Base-by-base conservation (phyloP, 1,140 invertebrate species). In the Drosophila mayri region DNA sequence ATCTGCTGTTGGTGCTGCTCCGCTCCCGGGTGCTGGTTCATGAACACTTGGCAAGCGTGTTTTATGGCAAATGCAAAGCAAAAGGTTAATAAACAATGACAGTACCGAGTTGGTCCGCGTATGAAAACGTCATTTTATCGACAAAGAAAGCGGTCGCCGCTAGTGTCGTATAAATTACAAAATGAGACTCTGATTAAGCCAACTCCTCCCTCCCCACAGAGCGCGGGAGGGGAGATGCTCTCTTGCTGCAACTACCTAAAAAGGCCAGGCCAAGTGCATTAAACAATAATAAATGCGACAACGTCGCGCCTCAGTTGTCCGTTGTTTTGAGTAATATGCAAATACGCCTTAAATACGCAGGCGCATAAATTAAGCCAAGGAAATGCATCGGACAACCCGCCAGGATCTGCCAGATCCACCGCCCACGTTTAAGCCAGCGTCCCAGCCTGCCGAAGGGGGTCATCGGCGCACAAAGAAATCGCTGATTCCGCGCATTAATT, bases 81-180 rank as follows among this genome's bases (percentile, higher is more conserved):
- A 88, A 86, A 88, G 85, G 85, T 90, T 85, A 88, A 88, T 85
- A 90, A 90, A 90, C 81, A 90, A 90, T 65, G 77, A 85, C 60
- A 65, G 62, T 60, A 40, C 61, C 5, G 22, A 60, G 84, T 50
- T 66, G 67, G 77, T 32, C 6, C 49, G 49, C 49, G 70, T 52
- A 87, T 87, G 72, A 87, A 87, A 80, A 74, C 80, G 71, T 73
- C 67, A 88, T 62, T 79, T 87, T 87, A 90, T 90, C 75, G 78
- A 90, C 85, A 90, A 90, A 90, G 85, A 90, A 90, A 90, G 85
- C 84, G 60, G 60, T 41, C 59, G 44, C 81, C 50, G 61, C 74
- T 81, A 74, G 68, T 81, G 83, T 61, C 65, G 57, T 79, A 86
- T 86, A 86, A 86, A 86, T 86, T 86, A 75, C 74, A 61, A 77